Conservation (phyloP, 1,140 invertebrate species). For the Macrosteles quadrilineatus region DNA sequence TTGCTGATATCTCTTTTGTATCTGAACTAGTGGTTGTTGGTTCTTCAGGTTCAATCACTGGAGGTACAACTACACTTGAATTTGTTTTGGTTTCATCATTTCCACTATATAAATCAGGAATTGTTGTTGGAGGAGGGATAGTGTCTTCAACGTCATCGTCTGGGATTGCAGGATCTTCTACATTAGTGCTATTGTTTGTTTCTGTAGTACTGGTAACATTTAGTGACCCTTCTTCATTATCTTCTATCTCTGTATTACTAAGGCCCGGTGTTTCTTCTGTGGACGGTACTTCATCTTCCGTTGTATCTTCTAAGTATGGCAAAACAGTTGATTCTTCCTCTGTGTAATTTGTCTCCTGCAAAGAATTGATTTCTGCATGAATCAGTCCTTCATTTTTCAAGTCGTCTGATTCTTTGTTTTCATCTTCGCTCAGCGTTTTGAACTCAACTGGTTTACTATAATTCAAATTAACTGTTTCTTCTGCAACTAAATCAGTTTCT, state of each 20-base stretch:
- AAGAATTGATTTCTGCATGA: neutral
- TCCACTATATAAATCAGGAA: slow-evolving; percentile 1
- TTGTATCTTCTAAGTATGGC: neutral
- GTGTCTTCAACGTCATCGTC: neutral
- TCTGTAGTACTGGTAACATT: slow-evolving; percentile 1
- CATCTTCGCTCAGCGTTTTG: neutral
- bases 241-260: neutral
- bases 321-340: neutral
- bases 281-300: neutral
- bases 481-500: neutral
- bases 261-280: neutral
- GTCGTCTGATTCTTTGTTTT: neutral
- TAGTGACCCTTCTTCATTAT: neutral
- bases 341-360: neutral
- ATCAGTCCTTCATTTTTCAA: slow-evolving; percentile 3
- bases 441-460: slow-evolving; percentile 5
- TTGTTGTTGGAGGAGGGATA: neutral
- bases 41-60: neutral
- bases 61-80: neutral
- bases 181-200: neutral
- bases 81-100: neutral
- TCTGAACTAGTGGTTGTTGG: neutral
- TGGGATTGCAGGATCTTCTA: neutral
- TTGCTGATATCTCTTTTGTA: no score
- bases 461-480: neutral